Base-by-base conservation (phyloP, 2,888 invertebrate genomes). In the Archips crataeganus region DNA sequence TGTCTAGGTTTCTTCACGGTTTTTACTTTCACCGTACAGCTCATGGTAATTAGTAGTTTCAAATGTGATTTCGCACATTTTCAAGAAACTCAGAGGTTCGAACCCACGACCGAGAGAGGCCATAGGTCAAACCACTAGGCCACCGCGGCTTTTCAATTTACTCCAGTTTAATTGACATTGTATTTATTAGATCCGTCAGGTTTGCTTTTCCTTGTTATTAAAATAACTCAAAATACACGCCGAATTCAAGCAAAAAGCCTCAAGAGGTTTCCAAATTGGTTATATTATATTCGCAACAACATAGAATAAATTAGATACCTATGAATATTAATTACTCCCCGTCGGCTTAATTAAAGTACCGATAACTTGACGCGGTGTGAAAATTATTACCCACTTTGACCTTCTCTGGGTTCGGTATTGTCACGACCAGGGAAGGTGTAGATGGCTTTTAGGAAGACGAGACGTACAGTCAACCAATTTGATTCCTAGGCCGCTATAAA, bases 281-380 rank as follows among this genome's bases (percentile, higher is more conserved):
- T 49, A 39, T 65, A 60, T 66, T 71, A 73, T 68, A 47, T 65
- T 47, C 34, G 23, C 59, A 60, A 69, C 73, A 73, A 64, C 51
- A 65, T 61, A 54, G 65, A 69, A 65, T 69, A 70, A 74, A 51
- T 74, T 45, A 65, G 69, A 74, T 70, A 60, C 60, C 74, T 65
- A 65, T 74, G 65, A 69, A 74, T 74, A 74, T 65, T 65, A 70
- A 74, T 74, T 69, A 45, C 10, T 42, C 23, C 49, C 36, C 67
- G 71, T 59, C 59, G 57, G 54, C 60, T 65, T 70, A 70, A 65
- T 70, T 65, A 65, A 74, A 65, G 59, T 70, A 68, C 72, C 49
- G 63, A 73, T 68, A 74, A 59, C 68, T 51, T 64, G 64, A 64
- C 57, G 63, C 51, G 47, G 34, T 49, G 47, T 47, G 64, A 47